Conservation (phyloP, 2,113 vertebrate genomes). For the Mobula hypostoma region DNA sequence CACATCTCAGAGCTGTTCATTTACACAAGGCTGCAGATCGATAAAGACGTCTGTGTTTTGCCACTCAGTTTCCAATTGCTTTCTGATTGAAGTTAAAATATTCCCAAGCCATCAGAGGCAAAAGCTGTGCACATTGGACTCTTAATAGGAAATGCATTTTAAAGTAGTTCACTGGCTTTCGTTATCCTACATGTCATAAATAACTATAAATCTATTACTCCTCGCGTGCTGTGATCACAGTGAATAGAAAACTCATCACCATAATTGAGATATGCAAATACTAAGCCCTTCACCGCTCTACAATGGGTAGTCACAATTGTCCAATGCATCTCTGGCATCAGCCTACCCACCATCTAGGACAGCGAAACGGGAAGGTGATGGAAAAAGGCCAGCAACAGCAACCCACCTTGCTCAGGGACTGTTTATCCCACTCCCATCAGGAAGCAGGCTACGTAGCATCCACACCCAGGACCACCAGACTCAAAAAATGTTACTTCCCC, state of each 20-base stretch:
- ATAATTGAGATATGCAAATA: too few species aligned
- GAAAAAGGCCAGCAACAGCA: too few species aligned
- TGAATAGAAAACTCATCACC: neutral
- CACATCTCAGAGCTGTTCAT: neutral
- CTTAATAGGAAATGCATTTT: conserved; percentile 1
- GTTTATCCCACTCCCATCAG: too few species aligned
- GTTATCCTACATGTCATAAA: neutral
- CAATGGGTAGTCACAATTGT: too few species aligned
- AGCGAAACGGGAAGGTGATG: too few species aligned
- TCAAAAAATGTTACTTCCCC: too few species aligned
- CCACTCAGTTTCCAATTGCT: neutral
- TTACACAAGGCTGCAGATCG: neutral
- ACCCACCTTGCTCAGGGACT: too few species aligned
- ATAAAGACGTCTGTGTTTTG: neutral
- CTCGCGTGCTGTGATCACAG: neutral
- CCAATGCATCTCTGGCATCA: too few species aligned
- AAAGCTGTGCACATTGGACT: neutral
- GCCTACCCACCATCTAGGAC: too few species aligned
- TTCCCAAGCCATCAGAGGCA: neutral
- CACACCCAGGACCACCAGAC: too few species aligned
- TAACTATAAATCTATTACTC: neutral
- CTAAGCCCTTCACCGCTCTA: too few species aligned
- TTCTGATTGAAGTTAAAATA: conserved; percentile 5
- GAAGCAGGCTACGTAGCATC: too few species aligned
- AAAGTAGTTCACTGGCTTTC: neutral